These are phyloP conservation scores for Toxotes chatareus DNA, from an alignment of 2,113 vertebrate species.

Conservation along the genomic window DNA sequence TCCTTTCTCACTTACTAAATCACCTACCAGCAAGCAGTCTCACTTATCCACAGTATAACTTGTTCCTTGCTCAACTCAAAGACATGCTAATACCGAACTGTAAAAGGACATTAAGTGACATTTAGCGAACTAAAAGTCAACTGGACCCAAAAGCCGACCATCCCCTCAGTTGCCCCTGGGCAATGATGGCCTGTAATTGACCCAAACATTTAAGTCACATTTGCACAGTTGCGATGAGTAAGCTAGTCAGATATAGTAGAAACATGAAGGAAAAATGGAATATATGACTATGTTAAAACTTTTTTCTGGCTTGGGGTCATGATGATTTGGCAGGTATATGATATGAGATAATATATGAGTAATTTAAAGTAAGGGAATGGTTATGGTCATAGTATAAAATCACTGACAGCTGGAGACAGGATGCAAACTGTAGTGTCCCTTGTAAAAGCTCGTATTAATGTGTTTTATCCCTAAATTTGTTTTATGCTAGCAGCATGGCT, in stretches of 20 bases:
- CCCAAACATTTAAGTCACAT: background rate
- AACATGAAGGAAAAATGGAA: too few relatives aligned
- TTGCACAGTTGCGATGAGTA: background rate
- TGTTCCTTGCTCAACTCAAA: background rate
- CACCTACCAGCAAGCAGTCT: background rate
- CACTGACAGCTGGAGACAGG: background rate
- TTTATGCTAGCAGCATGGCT: background rate
- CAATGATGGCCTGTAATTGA: constrained; percentile 1
- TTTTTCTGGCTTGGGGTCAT: background rate
- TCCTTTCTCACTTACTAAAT: background rate
- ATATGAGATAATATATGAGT: too few relatives aligned
- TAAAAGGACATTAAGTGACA: constrained; percentile 6
- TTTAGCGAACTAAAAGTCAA: constrained; percentile 1
- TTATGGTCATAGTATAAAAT: too few relatives aligned
- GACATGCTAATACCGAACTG: background rate
- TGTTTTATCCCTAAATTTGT: background rate
- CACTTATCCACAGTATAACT: background rate
- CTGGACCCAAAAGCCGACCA: background rate
- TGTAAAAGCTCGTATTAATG: background rate
- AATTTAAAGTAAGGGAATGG: background rate
- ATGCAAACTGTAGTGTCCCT: background rate
- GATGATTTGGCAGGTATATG: background rate
- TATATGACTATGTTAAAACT: too few relatives aligned
- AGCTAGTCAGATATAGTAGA: background rate
- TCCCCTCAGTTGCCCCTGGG: background rate